Conservation (phyloP, 2,888 invertebrate species). For the Panzeria rudis region DNA sequence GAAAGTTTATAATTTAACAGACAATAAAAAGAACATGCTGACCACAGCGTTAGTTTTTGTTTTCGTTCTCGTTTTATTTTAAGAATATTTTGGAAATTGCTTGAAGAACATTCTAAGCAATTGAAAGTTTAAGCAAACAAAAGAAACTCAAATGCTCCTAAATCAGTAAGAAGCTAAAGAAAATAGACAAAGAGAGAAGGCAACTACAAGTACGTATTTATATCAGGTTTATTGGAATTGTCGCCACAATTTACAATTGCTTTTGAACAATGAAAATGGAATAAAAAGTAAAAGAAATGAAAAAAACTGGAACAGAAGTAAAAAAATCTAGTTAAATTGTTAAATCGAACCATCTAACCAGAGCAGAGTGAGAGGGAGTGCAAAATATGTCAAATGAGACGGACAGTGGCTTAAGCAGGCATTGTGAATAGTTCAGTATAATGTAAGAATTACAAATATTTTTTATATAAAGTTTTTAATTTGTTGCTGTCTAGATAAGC, state of each 20-base stretch:
- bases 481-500: constrained; percentile 17
- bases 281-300: constrained; percentile 1
- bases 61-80: not conserved
- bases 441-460: constrained; percentile 57
- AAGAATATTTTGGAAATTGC: constrained; percentile 55
- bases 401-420: not conserved
- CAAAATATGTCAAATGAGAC: not conserved
- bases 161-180: constrained; percentile 16
- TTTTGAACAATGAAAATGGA: constrained; percentile 42
- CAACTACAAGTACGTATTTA: constrained; percentile 39
- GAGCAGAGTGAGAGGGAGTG: not conserved
- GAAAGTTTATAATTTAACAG: constrained; percentile 56
- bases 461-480: constrained; percentile 26
- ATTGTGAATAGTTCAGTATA: constrained; percentile 1
- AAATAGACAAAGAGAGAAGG: not conserved
- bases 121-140: constrained; percentile 72
- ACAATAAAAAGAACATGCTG: constrained; percentile 66
- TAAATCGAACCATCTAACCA: constrained; percentile 5
- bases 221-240: constrained; percentile 68
- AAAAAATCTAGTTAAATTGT: constrained; percentile 62
- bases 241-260: constrained; percentile 70
- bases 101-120: constrained; percentile 57
- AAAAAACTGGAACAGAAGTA: not conserved
- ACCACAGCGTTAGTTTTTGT: constrained; percentile 59
- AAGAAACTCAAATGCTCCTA: constrained; percentile 56